A percentile compares a stretch with the other conserved stretches of the same genome.
These are phyloP conservation scores for Chanos chanos DNA, from an alignment of 2,797 vertebrate species.

Conservation along the genomic window DNA sequence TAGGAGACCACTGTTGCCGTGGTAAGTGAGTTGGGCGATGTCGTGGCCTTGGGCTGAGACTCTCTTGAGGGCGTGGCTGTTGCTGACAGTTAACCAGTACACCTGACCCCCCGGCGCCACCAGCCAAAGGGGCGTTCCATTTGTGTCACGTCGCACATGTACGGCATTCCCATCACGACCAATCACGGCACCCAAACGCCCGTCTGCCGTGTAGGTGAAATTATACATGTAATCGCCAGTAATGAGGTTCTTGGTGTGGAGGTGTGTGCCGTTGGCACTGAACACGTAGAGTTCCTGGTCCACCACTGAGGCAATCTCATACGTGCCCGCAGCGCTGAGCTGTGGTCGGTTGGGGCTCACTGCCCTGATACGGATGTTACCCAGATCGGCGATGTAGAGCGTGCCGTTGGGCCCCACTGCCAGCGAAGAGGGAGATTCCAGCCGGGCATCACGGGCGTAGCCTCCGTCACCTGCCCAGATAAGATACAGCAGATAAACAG, in stretches of 20 bases:
- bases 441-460: slow-evolving; percentile 94
- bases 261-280: slow-evolving; percentile 92
- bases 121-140: slow-evolving; percentile 89
- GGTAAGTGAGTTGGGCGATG: slow-evolving; percentile 92
- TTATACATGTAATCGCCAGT: slow-evolving; percentile 92
- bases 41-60: slow-evolving; percentile 93
- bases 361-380: slow-evolving; percentile 93
- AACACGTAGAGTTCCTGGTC: slow-evolving; percentile 97
- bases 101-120: slow-evolving; percentile 97
- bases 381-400: slow-evolving; percentile 91
- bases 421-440: slow-evolving; percentile 91
- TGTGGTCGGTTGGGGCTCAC: slow-evolving; percentile 84
- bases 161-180: slow-evolving; percentile 95
- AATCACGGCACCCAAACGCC: slow-evolving; percentile 87
- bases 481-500: no score
- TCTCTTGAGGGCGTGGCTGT: slow-evolving; percentile 89
- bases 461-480: no score
- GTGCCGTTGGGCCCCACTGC: slow-evolving; percentile 92
- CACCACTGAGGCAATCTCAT: slow-evolving; percentile 88
- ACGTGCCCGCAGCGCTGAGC: slow-evolving; percentile 73
- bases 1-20: slow-evolving; percentile 91
- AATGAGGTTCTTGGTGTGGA: slow-evolving; percentile 89
- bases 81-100: slow-evolving; percentile 93
- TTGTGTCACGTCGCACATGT: slow-evolving; percentile 87
- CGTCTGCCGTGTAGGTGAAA: slow-evolving; percentile 95